A percentile compares a stretch with the other conserved stretches of the same genome.
These are phyloP conservation scores for Carassius gibelio DNA, from an alignment of 2,113 vertebrate genomes.

Conservation along the genomic window DNA sequence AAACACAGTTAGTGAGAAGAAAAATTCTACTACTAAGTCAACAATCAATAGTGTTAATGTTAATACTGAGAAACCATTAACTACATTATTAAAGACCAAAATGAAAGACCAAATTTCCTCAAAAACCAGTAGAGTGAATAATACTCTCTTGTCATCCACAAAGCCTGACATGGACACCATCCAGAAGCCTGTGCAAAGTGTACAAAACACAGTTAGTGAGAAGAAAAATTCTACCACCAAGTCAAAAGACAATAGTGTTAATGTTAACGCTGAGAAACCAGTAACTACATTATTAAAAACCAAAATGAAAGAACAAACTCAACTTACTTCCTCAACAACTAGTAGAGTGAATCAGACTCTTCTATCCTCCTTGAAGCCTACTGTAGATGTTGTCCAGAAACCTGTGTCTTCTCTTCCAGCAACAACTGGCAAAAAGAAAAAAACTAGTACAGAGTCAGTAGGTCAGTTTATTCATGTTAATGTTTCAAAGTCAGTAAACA, in stretches of 20 bases:
- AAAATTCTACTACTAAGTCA: no score
- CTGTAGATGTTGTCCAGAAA: background rate
- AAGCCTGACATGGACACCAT: background rate
- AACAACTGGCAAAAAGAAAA: slow-evolving; percentile 60
- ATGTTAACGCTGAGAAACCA: no score
- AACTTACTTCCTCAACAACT: background rate
- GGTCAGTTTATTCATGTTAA: slow-evolving; percentile 41
- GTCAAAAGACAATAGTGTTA: background rate
- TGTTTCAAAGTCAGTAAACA: background rate
- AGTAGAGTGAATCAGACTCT: background rate
- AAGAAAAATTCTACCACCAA: slow-evolving; percentile 3
- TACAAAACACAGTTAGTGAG: slow-evolving; percentile 55
- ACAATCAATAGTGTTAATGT: no score
- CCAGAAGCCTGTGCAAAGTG: slow-evolving; percentile 62
- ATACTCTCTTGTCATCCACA: background rate
- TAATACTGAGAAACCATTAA: slow-evolving; percentile 43
- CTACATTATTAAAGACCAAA: slow-evolving; percentile 60
- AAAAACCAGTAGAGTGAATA: background rate
- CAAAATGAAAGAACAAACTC: background rate
- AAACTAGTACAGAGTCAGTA: slow-evolving; percentile 45
- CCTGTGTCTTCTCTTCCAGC: background rate
- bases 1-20: no score
- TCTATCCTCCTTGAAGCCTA: background rate
- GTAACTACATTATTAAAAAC: background rate
- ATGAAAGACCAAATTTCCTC: slow-evolving; percentile 27